Evolutionary conservation across 2,113 vertebrate species (phyloP).

Genomic region (Myiozetetes cayanensis): DNA sequence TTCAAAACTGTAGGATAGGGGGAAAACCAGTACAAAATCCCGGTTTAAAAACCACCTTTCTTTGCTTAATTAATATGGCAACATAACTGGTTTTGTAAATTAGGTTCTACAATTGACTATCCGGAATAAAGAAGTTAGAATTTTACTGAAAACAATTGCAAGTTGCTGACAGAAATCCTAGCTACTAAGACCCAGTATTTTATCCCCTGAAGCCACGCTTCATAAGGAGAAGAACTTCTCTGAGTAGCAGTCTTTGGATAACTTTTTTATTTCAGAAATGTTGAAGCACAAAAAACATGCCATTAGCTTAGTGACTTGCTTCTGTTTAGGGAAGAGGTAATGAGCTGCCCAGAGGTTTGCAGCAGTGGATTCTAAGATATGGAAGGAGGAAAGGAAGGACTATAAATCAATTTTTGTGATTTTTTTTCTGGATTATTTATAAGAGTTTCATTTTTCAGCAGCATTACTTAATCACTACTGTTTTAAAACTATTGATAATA

Average conservation of each 20-base stretch:
- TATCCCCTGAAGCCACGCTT: not conserved
- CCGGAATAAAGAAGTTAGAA: not conserved
- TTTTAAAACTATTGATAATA: conserved; percentile 5
- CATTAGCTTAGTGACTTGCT: not conserved
- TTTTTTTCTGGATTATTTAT: not conserved
- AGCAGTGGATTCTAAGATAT: not conserved
- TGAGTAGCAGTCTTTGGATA: not conserved
- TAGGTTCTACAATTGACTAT: not conserved
- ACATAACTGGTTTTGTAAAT: not conserved
- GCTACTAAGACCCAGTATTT: not conserved
- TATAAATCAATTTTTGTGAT: not conserved
- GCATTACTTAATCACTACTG: not conserved
- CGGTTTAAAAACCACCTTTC: not conserved
- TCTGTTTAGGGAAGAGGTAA: not conserved
- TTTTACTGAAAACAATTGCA: not conserved
- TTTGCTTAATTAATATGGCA: not conserved
- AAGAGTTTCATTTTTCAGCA: conserved; percentile 6
- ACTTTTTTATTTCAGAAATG: not conserved
- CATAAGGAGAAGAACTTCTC: not conserved
- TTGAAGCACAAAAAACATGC: not conserved
- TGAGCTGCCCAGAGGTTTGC: not conserved
- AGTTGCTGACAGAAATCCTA: not conserved
- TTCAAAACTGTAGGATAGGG: not conserved
- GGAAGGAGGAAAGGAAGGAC: not conserved
- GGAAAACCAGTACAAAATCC: not conserved